A percentile compares a stretch with the other conserved stretches of the same genome.
Conservation (phyloP, 30 jellyfish, hydroid and myxozoan species). For the Aurelia sp. region DNA sequence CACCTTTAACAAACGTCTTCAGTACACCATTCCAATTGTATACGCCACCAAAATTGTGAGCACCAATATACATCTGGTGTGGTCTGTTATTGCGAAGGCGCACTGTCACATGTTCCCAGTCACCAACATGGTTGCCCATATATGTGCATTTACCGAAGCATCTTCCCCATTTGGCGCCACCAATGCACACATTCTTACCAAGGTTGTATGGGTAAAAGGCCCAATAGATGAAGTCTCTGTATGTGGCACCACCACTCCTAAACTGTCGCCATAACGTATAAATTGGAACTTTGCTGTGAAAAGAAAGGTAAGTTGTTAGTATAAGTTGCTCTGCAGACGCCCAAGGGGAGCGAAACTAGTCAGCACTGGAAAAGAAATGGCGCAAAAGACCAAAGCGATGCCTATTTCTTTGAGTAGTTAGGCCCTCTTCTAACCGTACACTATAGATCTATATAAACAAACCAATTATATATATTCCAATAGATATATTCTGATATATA, state of each 20-base stretch:
- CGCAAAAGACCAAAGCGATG: no score
- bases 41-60: conserved; percentile 69
- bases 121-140: conserved; percentile 82
- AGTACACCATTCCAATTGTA: conserved; percentile 3
- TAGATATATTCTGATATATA: no score
- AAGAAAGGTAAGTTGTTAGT: not conserved
- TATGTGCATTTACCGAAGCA: conserved; percentile 37
- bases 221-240: conserved; percentile 43
- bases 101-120: conserved; percentile 82
- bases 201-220: conserved; percentile 73
- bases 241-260: conserved; percentile 13
- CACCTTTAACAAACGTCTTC: conserved; percentile 45
- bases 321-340: no score
- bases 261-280: conserved; percentile 30
- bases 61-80: conserved; percentile 43
- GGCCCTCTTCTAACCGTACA: no score
- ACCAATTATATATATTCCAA: no score
- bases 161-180: not conserved
- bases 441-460: no score
- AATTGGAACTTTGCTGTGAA: conserved; percentile 33
- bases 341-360: no score
- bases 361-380: no score
- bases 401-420: no score
- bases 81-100: conserved; percentile 43
- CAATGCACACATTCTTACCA: conserved; percentile 72